These are phyloP conservation scores for Lerista edwardsae DNA, from an alignment of 2,797 vertebrate genomes.

Conservation along the genomic window DNA sequence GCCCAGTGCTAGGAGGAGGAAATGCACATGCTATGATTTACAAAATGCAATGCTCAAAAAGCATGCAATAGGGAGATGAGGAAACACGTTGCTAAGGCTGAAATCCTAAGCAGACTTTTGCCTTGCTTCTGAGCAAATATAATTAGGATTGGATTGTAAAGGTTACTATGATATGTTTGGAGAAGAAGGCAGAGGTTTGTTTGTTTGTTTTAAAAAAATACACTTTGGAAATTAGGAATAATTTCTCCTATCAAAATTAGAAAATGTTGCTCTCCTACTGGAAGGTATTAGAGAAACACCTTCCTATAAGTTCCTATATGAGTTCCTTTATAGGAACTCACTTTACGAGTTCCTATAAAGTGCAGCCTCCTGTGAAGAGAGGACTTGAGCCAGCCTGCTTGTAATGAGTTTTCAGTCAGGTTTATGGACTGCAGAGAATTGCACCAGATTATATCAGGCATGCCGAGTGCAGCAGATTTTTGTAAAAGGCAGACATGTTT, in stretches of 20 bases:
- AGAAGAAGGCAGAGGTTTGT: neutral
- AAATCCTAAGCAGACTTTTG: neutral
- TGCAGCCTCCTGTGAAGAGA: constrained; percentile 3
- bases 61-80: neutral
- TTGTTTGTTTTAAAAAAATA: neutral
- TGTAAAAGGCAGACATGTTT: constrained; percentile 37
- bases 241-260: constrained; percentile 36
- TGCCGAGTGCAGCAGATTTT: constrained; percentile 70
- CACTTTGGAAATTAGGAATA: neutral
- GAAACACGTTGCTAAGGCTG: neutral
- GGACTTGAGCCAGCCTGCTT: neutral
- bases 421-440: constrained; percentile 58
- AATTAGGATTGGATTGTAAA: neutral
- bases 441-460: constrained; percentile 46
- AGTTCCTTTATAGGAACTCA: neutral
- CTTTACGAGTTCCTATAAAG: neutral
- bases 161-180: neutral
- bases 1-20: neutral
- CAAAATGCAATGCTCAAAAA: neutral
- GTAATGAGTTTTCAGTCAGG: constrained; percentile 38
- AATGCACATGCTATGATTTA: neutral
- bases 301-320: too few relatives aligned
- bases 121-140: neutral
- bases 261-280: neutral
- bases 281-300: neutral